phyloP scores from a whole-genome alignment of 1,140 invertebrate genomes.

The Drosophila subpulchrella region DNA sequence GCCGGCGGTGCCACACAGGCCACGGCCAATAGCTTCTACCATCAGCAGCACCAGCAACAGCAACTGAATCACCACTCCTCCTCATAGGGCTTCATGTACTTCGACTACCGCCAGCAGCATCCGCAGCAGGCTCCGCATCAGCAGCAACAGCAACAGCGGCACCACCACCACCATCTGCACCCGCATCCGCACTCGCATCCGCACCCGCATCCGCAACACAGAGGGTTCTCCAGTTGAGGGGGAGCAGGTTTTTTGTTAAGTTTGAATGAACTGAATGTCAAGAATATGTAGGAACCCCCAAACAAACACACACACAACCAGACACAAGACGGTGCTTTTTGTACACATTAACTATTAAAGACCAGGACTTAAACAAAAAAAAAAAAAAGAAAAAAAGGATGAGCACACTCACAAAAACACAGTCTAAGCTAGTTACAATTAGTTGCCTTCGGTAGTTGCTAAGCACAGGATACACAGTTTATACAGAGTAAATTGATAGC shows the following conservation, averaged over 20 bases:
- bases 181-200: slow-evolving; percentile 7
- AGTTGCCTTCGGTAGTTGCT: slow-evolving; percentile 53
- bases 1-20: slow-evolving; percentile 27
- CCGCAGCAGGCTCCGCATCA: slow-evolving; percentile 1
- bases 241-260: slow-evolving; percentile 26
- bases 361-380: neutral
- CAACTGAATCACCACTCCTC: slow-evolving; percentile 75
- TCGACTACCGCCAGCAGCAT: slow-evolving; percentile 67
- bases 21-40: slow-evolving; percentile 55
- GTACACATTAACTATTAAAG: slow-evolving; percentile 27
- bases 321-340: slow-evolving; percentile 29
- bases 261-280: slow-evolving; percentile 8
- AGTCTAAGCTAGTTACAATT: slow-evolving; percentile 50
- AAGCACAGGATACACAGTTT: slow-evolving; percentile 54
- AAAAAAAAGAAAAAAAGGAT: neutral
- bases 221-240: slow-evolving; percentile 39
- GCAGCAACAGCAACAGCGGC: neutral
- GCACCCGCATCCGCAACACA: neutral
- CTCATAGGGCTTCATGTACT: slow-evolving; percentile 84
- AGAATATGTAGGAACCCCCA: slow-evolving; percentile 11
- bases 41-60: slow-evolving; percentile 64
- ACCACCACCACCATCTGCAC: slow-evolving; percentile 8
- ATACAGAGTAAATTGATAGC: slow-evolving; percentile 37
- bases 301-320: slow-evolving; percentile 21
- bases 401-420: slow-evolving; percentile 18